Conservation (phyloP, 2,797 vertebrate genomes). For the Xenopus petersii region DNA sequence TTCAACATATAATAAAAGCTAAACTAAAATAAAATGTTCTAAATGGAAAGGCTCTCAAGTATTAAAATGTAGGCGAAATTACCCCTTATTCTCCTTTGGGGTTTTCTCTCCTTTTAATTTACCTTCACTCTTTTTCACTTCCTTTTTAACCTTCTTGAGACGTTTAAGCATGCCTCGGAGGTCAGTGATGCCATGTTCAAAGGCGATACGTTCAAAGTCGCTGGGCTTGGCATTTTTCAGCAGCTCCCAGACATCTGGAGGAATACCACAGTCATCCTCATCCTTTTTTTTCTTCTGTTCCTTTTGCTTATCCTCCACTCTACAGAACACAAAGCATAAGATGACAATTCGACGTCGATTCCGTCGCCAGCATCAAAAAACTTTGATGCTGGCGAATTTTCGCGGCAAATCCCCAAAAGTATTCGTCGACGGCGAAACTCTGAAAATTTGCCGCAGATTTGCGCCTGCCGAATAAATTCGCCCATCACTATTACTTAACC, state of each 20-base stretch:
- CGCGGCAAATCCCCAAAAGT: too few relatives aligned
- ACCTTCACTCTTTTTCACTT: constrained; percentile 81
- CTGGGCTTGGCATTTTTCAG: constrained; percentile 82
- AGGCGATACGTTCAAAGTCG: constrained; percentile 88
- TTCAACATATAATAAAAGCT: too few relatives aligned
- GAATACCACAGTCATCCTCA: constrained; percentile 71
- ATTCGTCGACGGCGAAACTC: too few relatives aligned
- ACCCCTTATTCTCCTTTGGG: background rate
- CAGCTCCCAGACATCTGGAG: constrained; percentile 81
- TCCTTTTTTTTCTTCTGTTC: constrained; percentile 75
- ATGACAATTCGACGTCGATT: too few relatives aligned
- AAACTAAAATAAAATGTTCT: too few relatives aligned
- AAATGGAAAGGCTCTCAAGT: too few relatives aligned
- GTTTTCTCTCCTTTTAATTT: background rate
- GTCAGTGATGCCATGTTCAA: constrained; percentile 87
- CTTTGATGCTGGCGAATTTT: too few relatives aligned
- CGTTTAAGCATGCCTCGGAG: constrained; percentile 85
- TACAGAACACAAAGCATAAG: constrained; percentile 13
- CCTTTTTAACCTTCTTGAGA: constrained; percentile 82
- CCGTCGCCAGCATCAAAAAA: too few relatives aligned
- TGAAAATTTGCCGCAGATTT: too few relatives aligned
- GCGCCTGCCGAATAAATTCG: too few relatives aligned
- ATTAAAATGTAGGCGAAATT: too few relatives aligned
- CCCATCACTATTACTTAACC: too few relatives aligned
- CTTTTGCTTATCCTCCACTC: constrained; percentile 66